Conservation (phyloP, 2,888 invertebrate genomes). For the Labia minor region DNA sequence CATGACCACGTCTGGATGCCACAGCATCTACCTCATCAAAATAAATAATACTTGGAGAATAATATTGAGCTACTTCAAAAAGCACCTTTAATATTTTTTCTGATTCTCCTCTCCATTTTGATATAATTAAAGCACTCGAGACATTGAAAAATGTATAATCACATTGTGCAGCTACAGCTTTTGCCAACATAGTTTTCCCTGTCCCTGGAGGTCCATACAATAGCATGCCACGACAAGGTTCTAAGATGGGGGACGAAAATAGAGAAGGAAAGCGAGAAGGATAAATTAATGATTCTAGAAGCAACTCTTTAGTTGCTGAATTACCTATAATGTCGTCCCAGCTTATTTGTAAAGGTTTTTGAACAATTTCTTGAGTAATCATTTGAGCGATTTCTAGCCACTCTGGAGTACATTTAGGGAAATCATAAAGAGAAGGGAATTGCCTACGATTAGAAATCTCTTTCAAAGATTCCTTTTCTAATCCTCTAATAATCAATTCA, state of each 20-base stretch:
- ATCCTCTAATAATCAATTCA: not conserved
- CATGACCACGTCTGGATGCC: not conserved
- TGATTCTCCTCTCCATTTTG: not conserved
- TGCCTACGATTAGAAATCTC: not conserved
- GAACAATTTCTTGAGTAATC: not conserved
- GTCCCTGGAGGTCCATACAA: not conserved
- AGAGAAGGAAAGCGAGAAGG: not conserved
- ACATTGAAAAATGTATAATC: not conserved
- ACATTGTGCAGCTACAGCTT: not conserved
- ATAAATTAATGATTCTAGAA: not conserved
- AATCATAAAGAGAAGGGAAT: not conserved
- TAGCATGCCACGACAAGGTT: not conserved
- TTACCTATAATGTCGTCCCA: not conserved
- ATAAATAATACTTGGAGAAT: constrained; percentile 2
- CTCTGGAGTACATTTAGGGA: not conserved
- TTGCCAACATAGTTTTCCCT: not conserved
- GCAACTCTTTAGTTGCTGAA: not conserved
- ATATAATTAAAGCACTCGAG: not conserved
- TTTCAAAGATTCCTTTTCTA: not conserved
- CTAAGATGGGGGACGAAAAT: not conserved
- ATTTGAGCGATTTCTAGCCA: not conserved
- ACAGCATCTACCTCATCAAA: not conserved
- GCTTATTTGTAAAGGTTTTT: not conserved
- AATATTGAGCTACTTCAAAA: not conserved
- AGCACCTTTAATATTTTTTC: not conserved